Evolutionary conservation across 1,140 invertebrate genomes (phyloP).

Genomic region (Lasaia peninsularis): DNA sequence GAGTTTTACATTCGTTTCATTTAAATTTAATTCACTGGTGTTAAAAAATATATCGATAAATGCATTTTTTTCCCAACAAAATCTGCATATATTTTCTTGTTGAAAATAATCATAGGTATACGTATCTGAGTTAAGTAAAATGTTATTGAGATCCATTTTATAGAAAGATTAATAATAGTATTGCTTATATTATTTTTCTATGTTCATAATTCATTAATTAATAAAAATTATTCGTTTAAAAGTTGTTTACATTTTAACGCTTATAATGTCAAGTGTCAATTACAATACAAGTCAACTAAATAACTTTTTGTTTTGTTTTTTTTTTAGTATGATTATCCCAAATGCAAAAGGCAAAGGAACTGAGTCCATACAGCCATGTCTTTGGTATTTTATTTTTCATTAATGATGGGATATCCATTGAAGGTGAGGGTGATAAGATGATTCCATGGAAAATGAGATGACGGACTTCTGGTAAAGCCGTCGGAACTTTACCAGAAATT

Average conservation of each 20-base stretch:
- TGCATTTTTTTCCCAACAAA: slow-evolving; percentile 49
- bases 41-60: slow-evolving; percentile 30
- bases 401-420: no score
- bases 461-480: no score
- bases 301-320: no score
- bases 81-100: slow-evolving; percentile 49
- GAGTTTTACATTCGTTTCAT: slow-evolving; percentile 27
- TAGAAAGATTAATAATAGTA: background rate
- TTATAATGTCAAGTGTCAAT: background rate
- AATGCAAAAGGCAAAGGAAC: no score
- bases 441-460: no score
- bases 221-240: background rate
- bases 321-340: no score
- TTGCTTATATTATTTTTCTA: background rate
- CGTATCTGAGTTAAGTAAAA: slow-evolving; percentile 25
- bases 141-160: slow-evolving; percentile 23
- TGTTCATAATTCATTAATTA: background rate
- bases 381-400: no score
- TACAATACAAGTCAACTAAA: no score
- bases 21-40: slow-evolving; percentile 4
- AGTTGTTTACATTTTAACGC: background rate
- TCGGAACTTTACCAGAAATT: no score
- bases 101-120: slow-evolving; percentile 56
- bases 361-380: no score
- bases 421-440: no score